Percentiles rank a stretch among this genome's conserved stretches.
Conservation (phyloP, 1,140 invertebrate genomes). For the Drosophila insularis region DNA sequence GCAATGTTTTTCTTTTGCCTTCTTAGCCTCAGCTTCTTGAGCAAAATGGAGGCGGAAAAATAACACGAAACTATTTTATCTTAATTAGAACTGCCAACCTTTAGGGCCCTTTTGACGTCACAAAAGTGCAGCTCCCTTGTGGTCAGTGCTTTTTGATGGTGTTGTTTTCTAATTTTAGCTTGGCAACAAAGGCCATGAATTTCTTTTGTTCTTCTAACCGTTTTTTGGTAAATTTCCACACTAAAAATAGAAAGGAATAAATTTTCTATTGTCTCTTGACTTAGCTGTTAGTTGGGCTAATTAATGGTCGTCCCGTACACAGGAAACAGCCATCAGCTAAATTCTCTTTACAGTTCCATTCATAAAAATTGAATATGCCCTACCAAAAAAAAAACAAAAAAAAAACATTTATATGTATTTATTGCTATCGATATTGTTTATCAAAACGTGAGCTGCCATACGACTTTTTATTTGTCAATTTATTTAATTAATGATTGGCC, state of each 20-base stretch:
- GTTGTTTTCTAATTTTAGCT: constrained; percentile 39
- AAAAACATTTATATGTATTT: not conserved
- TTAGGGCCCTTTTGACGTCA: constrained; percentile 58
- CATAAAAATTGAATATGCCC: not conserved
- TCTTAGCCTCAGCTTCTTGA: constrained; percentile 20
- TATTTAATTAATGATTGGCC: constrained; percentile 71
- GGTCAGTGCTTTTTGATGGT: constrained; percentile 30
- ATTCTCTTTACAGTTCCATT: not conserved
- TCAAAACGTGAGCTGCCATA: not conserved
- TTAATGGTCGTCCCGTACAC: constrained; percentile 36
- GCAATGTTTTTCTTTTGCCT: constrained; percentile 45
- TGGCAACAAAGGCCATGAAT: constrained; percentile 49
- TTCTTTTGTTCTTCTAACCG: constrained; percentile 27
- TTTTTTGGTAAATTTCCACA: constrained; percentile 36
- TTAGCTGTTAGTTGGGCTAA: constrained; percentile 36
- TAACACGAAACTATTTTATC: constrained; percentile 48
- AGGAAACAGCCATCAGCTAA: constrained; percentile 39
- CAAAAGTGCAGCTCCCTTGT: constrained; percentile 37
- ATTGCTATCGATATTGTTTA: not conserved
- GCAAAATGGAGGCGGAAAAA: not conserved
- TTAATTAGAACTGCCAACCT: constrained; percentile 54
- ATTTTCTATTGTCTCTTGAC: constrained; percentile 33
- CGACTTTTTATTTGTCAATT: constrained; percentile 67
- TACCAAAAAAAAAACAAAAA: not conserved
- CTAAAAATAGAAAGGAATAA: constrained; percentile 45